These are phyloP conservation scores for Mongoloraphidia duomilia DNA, from an alignment of 2,888 invertebrate species.

Conservation along the genomic window DNA sequence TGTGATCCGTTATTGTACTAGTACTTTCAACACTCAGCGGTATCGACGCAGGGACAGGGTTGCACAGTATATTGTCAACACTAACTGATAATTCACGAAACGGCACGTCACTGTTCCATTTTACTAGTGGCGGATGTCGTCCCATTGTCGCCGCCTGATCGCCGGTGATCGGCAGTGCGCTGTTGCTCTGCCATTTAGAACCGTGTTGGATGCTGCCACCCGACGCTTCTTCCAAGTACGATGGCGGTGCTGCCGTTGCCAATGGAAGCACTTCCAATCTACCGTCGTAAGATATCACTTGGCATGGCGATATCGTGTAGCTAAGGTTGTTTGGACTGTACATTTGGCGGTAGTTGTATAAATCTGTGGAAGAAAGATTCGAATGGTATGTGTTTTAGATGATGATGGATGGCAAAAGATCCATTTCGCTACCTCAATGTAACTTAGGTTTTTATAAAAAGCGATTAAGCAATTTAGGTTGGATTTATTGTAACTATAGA, in stretches of 20 bases:
- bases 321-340: slow-evolving; percentile 3
- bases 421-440: no score
- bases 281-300: slow-evolving; percentile 3
- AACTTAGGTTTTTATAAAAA: no score
- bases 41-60: neutral
- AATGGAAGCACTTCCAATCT: slow-evolving; percentile 2
- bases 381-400: no score
- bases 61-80: neutral
- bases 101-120: slow-evolving; percentile 1
- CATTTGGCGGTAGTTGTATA: slow-evolving; percentile 3
- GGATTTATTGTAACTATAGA: no score
- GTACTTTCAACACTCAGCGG: neutral
- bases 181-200: neutral
- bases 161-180: neutral
- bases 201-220: neutral
- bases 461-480: no score
- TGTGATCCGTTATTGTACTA: neutral
- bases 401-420: no score
- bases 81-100: slow-evolving; percentile 2
- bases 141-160: neutral
- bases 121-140: neutral
- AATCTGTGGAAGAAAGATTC: neutral
- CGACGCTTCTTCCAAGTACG: neutral
- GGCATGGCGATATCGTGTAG: slow-evolving; percentile 5
- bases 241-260: neutral